Evolutionary conservation across 1,140 invertebrate genomes (phyloP), one percentile per base, ranked within the genome.

Genomic region (Gerris buenoi): DNA sequence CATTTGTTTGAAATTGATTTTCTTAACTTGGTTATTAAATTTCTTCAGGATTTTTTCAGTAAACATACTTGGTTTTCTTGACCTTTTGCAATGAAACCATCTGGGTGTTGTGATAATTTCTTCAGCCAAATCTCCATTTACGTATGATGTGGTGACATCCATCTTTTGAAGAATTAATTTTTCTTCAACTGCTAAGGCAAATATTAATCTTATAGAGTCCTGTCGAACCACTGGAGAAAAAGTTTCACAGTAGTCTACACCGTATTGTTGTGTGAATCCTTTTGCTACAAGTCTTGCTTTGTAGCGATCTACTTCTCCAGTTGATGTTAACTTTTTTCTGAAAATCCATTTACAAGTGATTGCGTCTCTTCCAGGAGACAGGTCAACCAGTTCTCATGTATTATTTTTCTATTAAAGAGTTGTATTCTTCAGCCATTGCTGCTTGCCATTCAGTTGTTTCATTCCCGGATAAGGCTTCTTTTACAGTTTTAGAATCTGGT

Each of bases 111-210:
- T 76, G 65, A 73, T 81, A 1, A 80, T 74, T 27, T 71, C 72
- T 72, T 81, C 79, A 25, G 79, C 68, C 15, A 81, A 63, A 10
- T 73, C 64, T 18, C 75, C 78, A 72, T 80, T 69, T 3, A 77
- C 65, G 69, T 77, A 78, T 0, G 77, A 76, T 56, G 73, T 77
- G 65, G 70, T 74, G 2, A 74, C 69, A 66, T 68, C 68, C 25
- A 66, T 23, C 23, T 68, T 65, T n/a, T 66, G 13, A 22, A 28
- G n/a, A 18, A 33, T 27, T 13, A 66, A n/a, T 25, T 63, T 23
- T 60, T 27, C 15, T 25, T 26, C n/a, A n/a, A 28, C 58, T 3
- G 64, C 27, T 10, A 22, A 22, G 25, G 5, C 22, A 60, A 60
- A 22, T 22, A 60, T 22, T 22, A 60, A 22, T 23, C 58, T 60